Evolutionary conservation across 2,888 invertebrate genomes (phyloP), one percentile per base, ranked within the genome.

Genomic region (Mythimna albipuncta): DNA sequence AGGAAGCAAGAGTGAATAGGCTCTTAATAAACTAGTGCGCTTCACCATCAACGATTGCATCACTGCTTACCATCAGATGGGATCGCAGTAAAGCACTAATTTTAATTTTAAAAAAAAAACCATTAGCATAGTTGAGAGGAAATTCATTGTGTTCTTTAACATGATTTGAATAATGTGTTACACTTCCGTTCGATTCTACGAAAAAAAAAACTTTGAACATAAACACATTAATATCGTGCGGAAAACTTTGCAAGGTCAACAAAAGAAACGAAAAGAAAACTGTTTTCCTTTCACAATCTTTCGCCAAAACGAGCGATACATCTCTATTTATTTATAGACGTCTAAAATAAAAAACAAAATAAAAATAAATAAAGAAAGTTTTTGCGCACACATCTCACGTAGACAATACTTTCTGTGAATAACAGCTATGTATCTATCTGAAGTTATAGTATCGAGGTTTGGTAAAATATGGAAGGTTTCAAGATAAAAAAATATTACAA

Each of bases 311-410:
- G 75, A 63, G 50, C 68, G 21, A 82, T 82, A 80, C 65, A 71
- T 81, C 74, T 83, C 61, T 74, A 77, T 83, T 77, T 83, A 83
- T 83, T 77, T 82, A 79, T 83, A 64, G 70, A 61, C 58, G 32
- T 41, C 59, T 59, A 61, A 68, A 75, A 80, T 64, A 79, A 81
- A 81, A 52, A 81, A 67, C 9, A 35, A 26, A 77, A 77, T 64
- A 71, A 71, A 79, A 73, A 69, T 74, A 80, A 82, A 72, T 82
- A 75, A 72, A 75, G 16, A 69, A 79, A 73, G 59, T 76, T 69
- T 82, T 82, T 83, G 73, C 54, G 41, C 21, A 83, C 68, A 74
- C 83, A 73, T 47, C 55, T 77, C 82, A 82, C 82, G 82, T 82
- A 73, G 76, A 76, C 83, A 68, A 76, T 72, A 80, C 73, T 73